A percentile compares a stretch with the other conserved stretches of the same genome.
These are phyloP conservation scores for Drosophila dunni DNA, from an alignment of 1,140 invertebrate genomes.

Conservation along the genomic window DNA sequence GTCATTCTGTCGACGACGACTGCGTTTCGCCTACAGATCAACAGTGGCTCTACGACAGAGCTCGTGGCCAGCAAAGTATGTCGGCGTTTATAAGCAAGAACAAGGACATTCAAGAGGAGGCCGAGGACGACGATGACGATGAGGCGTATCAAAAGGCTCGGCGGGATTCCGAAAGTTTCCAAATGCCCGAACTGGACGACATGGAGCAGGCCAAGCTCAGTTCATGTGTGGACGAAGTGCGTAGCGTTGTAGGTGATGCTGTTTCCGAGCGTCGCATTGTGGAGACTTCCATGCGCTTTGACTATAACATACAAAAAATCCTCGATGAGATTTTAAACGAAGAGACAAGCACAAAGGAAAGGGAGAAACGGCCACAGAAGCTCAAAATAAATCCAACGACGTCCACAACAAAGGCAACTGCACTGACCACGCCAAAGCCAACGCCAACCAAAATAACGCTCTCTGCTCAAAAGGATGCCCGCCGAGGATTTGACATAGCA, in stretches of 20 bases:
- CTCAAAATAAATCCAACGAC: conserved; percentile 31
- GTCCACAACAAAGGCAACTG: conserved; percentile 28
- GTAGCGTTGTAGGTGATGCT: conserved; percentile 92
- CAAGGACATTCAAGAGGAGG: conserved; percentile 91
- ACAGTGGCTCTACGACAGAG: conserved; percentile 94
- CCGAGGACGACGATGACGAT: conserved; percentile 85
- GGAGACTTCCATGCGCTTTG: conserved; percentile 87
- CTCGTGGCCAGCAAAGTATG: conserved; percentile 88
- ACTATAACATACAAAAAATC: conserved; percentile 90
- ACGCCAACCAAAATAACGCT: conserved; percentile 63
- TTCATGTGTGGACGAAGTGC: conserved; percentile 93
- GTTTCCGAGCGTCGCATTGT: conserved; percentile 89
- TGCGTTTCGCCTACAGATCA: conserved; percentile 95
- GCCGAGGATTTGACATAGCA: conserved; percentile 85
- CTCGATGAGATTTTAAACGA: conserved; percentile 90
- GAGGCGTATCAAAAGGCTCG: conserved; percentile 65
- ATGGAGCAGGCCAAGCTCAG: conserved; percentile 90
- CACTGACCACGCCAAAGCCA: conserved; percentile 26
- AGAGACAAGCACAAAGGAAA: conserved; percentile 62
- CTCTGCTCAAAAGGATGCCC: conserved; percentile 63
- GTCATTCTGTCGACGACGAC: conserved; percentile 92
- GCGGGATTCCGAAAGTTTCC: conserved; percentile 80
- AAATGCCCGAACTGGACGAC: conserved; percentile 87
- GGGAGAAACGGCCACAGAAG: conserved; percentile 27
- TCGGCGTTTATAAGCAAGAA: conserved; percentile 89